Conservation (phyloP, 92 coral and sea anemone species). For the Hydrozoanthus gracilis region DNA sequence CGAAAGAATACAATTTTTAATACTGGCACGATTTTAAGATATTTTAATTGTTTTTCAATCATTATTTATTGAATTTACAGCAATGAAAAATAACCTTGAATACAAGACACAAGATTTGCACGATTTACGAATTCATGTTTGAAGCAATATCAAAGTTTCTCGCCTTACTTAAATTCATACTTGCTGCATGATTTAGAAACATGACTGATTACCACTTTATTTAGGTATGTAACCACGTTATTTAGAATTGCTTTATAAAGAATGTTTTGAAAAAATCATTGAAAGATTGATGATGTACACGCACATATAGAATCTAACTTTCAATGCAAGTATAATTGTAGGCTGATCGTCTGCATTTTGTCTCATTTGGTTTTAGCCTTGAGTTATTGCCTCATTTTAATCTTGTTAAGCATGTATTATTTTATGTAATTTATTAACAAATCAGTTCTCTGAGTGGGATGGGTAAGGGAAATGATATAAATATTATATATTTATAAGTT, state of each 20-base stretch:
- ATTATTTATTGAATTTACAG: background rate
- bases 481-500: conserved; percentile 38
- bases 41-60: background rate
- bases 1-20: background rate
- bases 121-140: background rate
- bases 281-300: no score
- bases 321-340: no score
- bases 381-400: background rate
- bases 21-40: background rate
- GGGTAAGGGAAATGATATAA: background rate
- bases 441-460: conserved; percentile 5
- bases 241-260: no score
- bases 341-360: no score
- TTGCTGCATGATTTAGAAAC: no score
- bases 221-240: no score
- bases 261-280: no score
- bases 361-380: background rate
- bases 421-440: background rate
- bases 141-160: background rate
- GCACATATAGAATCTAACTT: no score
- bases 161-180: no score
- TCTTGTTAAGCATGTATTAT: background rate
- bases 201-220: no score
- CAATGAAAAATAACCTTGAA: background rate
- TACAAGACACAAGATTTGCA: background rate